These are phyloP conservation scores for Eulemur mongoz DNA, from an alignment of 2,797 vertebrate genomes.

Conservation along the genomic window DNA sequence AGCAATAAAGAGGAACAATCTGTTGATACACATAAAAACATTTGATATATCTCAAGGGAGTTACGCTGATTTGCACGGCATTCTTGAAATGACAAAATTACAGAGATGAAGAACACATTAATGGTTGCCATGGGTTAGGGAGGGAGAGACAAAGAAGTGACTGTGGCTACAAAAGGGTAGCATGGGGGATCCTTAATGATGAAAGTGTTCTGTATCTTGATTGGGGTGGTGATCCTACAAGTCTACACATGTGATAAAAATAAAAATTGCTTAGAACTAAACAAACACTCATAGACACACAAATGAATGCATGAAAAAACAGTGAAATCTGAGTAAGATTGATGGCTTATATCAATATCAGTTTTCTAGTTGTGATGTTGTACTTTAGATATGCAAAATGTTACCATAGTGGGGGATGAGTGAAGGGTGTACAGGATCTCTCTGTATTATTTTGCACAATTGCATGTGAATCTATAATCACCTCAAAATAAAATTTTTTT, in stretches of 20 bases:
- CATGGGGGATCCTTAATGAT: not conserved
- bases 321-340: not conserved
- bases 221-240: not conserved
- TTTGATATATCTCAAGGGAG: not conserved
- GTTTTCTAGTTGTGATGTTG: not conserved
- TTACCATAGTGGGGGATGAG: not conserved
- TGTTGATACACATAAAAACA: not conserved
- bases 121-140: not conserved
- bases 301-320: not conserved
- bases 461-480: not conserved
- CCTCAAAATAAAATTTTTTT: not conserved
- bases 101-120: not conserved
- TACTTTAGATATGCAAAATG: not conserved
- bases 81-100: not conserved
- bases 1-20: not conserved
- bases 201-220: not conserved
- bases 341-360: not conserved
- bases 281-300: not conserved
- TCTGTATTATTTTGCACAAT: not conserved
- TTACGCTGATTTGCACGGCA: not conserved
- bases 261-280: not conserved
- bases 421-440: not conserved
- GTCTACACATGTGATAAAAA: not conserved
- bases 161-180: not conserved
- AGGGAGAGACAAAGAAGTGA: not conserved